phyloP scores from a whole-genome alignment of 2,888 invertebrate genomes.

The Phytoseiulus persimilis region DNA sequence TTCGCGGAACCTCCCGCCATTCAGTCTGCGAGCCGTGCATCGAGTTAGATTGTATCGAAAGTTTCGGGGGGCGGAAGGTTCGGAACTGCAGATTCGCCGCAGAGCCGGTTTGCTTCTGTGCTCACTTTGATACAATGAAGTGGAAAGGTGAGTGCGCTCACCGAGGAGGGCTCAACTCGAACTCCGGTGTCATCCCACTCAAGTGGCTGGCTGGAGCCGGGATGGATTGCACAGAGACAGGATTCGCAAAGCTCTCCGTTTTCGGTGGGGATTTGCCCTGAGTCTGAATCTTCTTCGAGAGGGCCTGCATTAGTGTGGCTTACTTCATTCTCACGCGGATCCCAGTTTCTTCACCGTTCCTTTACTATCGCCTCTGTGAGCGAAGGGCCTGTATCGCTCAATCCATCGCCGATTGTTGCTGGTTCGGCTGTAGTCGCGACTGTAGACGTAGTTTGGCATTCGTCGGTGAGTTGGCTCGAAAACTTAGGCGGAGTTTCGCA shows the following conservation, averaged over 20 bases:
- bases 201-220: neutral
- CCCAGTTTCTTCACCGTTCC: neutral
- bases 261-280: neutral
- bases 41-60: neutral
- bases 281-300: neutral
- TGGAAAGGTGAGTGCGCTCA: neutral
- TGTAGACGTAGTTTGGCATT: neutral
- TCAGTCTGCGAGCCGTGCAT: neutral
- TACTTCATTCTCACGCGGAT: neutral
- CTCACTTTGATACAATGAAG: neutral
- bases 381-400: no score
- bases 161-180: slow-evolving; percentile 5
- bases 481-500: neutral
- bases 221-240: neutral
- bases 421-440: neutral
- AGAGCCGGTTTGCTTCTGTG: neutral
- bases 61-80: neutral
- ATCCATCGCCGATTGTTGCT: no score
- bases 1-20: neutral
- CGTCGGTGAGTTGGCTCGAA: neutral
- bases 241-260: neutral
- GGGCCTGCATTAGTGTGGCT: neutral
- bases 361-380: neutral
- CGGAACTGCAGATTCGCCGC: neutral
- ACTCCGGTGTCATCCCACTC: neutral